Evolutionary conservation across 2,888 invertebrate genomes (phyloP).

Genomic region (Mimas tiliae): DNA sequence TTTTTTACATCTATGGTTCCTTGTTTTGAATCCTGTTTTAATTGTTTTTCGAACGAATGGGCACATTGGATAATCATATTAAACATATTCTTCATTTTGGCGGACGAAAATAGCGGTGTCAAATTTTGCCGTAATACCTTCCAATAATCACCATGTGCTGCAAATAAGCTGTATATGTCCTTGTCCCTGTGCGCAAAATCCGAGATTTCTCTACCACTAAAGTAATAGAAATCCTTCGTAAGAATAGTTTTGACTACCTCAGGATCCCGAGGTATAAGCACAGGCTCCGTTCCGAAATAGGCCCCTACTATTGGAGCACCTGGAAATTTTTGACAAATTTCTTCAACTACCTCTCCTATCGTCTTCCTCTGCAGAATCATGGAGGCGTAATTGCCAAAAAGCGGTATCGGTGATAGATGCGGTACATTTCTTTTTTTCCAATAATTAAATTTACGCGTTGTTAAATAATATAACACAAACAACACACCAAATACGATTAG

Average conservation of each 20-base stretch:
- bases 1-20: constrained; percentile 29
- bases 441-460: constrained; percentile 33
- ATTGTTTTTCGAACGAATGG: constrained; percentile 32
- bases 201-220: constrained; percentile 38
- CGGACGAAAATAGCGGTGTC: constrained; percentile 40
- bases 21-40: constrained; percentile 29
- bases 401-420: constrained; percentile 30
- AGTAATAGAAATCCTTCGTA: constrained; percentile 43
- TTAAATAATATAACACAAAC: constrained; percentile 25
- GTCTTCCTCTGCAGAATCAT: constrained; percentile 34
- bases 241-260: constrained; percentile 38
- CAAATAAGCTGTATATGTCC: constrained; percentile 26
- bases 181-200: constrained; percentile 32
- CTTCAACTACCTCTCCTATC: constrained; percentile 31
- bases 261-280: constrained; percentile 40
- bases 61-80: constrained; percentile 41
- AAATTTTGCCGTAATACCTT: constrained; percentile 40
- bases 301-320: constrained; percentile 39
- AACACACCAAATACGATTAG: background rate
- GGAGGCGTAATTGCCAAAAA: constrained; percentile 37
- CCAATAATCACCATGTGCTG: constrained; percentile 35
- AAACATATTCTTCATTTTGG: constrained; percentile 42
- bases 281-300: constrained; percentile 41
- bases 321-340: constrained; percentile 38
- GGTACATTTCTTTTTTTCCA: constrained; percentile 39